These are phyloP conservation scores for Lamprologus sp. DNA, from an alignment of 2,113 vertebrate species.

Conservation along the genomic window DNA sequence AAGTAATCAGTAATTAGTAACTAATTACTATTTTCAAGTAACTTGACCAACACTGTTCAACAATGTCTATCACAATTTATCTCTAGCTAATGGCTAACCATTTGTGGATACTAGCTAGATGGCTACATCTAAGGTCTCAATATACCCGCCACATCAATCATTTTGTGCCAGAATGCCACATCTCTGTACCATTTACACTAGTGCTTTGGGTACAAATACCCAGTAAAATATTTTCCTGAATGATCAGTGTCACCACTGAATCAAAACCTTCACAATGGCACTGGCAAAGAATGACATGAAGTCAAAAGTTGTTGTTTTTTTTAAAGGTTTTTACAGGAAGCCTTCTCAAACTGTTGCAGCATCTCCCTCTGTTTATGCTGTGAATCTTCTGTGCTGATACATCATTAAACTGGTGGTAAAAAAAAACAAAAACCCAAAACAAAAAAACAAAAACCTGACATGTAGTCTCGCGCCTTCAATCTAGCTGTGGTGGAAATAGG, in stretches of 20 bases:
- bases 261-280: neutral
- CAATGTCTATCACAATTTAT: neutral
- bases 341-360: neutral
- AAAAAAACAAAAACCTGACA: fast-evolving
- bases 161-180: neutral
- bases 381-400: neutral
- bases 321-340: neutral
- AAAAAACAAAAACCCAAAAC: neutral
- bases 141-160: neutral
- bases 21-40: neutral
- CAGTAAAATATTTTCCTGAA: neutral
- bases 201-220: neutral
- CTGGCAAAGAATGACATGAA: neutral
- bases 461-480: neutral
- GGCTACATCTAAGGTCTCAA: neutral
- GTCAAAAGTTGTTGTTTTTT: neutral
- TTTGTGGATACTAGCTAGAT: neutral
- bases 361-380: neutral
- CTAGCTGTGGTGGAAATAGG: neutral
- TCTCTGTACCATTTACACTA: neutral
- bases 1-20: neutral
- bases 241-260: neutral
- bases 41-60: neutral
- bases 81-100: neutral
- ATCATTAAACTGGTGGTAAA: neutral